These are phyloP conservation scores for Euwallacea similis DNA, from an alignment of 1,140 invertebrate genomes.

Conservation along the genomic window DNA sequence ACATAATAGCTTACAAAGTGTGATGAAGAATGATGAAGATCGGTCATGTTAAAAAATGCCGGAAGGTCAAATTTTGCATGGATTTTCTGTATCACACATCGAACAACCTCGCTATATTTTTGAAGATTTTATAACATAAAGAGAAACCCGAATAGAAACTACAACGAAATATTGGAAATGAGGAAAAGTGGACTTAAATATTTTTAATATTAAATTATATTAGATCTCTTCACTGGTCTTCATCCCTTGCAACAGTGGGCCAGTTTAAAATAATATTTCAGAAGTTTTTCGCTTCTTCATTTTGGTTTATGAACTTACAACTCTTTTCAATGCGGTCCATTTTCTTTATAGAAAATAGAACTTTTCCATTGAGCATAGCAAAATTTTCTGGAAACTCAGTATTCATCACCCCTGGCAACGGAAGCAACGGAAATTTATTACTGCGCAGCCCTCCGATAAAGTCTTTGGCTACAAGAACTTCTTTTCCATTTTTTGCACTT, in stretches of 20 bases:
- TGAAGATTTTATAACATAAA: neutral
- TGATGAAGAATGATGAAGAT: neutral
- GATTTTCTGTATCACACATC: neutral
- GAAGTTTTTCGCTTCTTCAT: too few species aligned
- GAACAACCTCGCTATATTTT: neutral
- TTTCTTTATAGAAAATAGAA: neutral
- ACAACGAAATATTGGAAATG: neutral
- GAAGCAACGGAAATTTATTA: neutral
- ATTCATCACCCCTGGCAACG: neutral
- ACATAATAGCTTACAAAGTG: neutral
- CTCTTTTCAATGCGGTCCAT: neutral
- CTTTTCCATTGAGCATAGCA: neutral
- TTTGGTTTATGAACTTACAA: neutral
- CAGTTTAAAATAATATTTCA: too few species aligned
- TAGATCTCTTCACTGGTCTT: too few species aligned
- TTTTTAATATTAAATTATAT: too few species aligned
- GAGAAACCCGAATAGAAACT: neutral
- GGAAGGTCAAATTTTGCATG: neutral
- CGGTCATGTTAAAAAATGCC: slow-evolving; percentile 1
- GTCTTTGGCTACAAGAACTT: neutral
- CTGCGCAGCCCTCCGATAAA: neutral
- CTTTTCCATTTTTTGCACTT: too few species aligned
- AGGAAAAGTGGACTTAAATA: neutral
- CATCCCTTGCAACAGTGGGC: too few species aligned
- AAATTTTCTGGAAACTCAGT: neutral